A percentile compares a stretch with the other conserved stretches of the same genome.
These are phyloP conservation scores for Bubo bubo DNA, from an alignment of 2,113 vertebrate genomes.

Conservation along the genomic window DNA sequence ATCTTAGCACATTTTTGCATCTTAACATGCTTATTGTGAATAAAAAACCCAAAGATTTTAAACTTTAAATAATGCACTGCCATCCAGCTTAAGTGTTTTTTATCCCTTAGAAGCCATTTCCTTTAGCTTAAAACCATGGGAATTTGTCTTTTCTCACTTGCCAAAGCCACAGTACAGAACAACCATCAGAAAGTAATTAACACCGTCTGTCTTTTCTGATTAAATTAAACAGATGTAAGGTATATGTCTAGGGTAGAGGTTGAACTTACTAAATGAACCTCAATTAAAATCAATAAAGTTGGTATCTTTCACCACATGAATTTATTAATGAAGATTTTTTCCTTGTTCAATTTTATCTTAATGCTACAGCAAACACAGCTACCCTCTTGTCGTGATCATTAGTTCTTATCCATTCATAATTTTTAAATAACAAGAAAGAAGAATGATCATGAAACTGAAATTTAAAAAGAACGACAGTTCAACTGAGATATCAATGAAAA, in stretches of 20 bases:
- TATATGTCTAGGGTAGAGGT: background rate
- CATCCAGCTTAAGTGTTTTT: background rate
- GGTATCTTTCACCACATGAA: constrained; percentile 27
- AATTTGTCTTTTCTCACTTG: constrained; percentile 62
- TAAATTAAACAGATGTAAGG: constrained; percentile 53
- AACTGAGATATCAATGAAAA: background rate
- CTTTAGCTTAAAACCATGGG: constrained; percentile 49
- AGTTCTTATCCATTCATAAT: background rate
- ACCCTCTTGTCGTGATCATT: background rate
- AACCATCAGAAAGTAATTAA: constrained; percentile 69
- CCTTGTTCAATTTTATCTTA: constrained; percentile 40
- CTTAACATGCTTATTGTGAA: background rate
- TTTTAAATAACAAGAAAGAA: background rate
- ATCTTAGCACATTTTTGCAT: background rate
- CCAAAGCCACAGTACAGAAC: constrained; percentile 62
- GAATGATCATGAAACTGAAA: background rate
- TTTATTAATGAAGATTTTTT: constrained; percentile 34
- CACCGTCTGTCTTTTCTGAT: constrained; percentile 44
- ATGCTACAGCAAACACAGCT: background rate
- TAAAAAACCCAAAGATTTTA: background rate
- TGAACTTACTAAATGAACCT: constrained; percentile 18
- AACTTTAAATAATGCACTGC: background rate
- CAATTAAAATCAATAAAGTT: background rate
- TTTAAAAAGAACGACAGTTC: background rate
- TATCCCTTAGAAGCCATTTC: constrained; percentile 13